phyloP scores from a whole-genome alignment of 2,113 vertebrate species.

The Nannospalax galili region DNA sequence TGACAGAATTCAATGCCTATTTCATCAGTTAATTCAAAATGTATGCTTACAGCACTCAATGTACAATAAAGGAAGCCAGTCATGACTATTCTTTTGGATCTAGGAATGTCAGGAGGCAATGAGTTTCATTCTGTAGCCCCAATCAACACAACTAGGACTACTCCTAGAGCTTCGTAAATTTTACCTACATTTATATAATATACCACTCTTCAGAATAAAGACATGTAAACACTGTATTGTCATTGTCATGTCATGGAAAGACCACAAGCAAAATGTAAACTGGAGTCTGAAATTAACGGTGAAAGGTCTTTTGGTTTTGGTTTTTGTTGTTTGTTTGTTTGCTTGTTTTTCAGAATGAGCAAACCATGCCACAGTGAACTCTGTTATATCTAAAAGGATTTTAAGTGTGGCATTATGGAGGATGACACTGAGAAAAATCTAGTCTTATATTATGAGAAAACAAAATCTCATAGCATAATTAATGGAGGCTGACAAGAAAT shows the following conservation, averaged over 20 bases:
- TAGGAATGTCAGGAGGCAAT: neutral
- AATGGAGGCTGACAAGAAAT: slow-evolving; percentile 17
- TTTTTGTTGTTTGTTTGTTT: too few relatives aligned
- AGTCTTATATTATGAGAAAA: neutral
- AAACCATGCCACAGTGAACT: neutral
- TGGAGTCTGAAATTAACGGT: neutral
- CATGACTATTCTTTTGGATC: neutral
- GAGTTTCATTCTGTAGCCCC: neutral
- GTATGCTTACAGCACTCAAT: neutral
- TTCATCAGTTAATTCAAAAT: too few relatives aligned
- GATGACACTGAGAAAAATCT: neutral
- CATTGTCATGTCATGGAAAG: neutral
- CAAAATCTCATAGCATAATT: neutral
- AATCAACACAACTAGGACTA: neutral
- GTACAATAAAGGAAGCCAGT: neutral
- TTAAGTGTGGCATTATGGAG: neutral
- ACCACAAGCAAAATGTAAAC: neutral
- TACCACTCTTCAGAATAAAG: neutral
- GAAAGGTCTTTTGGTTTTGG: too few relatives aligned
- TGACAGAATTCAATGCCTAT: too few relatives aligned
- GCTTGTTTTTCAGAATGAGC: neutral
- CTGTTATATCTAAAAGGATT: neutral
- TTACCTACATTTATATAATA: neutral
- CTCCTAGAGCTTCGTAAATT: neutral
- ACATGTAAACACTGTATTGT: neutral